A percentile compares a stretch with the other conserved stretches of the same genome.
Evolutionary conservation across 2,888 invertebrate genomes (phyloP).

Genomic region (Tiliacea aurago): DNA sequence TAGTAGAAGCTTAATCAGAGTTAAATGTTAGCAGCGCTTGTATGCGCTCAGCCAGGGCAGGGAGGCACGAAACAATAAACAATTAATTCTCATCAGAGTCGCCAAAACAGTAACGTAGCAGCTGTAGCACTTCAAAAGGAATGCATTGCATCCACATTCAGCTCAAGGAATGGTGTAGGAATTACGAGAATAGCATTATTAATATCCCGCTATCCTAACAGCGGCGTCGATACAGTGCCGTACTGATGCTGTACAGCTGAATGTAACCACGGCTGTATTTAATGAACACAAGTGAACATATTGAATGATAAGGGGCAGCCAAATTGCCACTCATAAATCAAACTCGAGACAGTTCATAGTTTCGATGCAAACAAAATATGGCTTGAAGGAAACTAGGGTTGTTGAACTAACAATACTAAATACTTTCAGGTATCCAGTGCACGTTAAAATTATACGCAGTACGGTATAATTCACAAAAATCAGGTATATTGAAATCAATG

Average conservation of each 20-base stretch:
- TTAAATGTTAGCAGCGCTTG: conserved; percentile 66
- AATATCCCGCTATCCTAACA: conserved; percentile 45
- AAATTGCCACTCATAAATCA: conserved; percentile 76
- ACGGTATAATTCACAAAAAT: not conserved
- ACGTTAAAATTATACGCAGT: not conserved
- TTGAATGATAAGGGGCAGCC: conserved; percentile 76
- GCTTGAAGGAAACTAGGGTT: conserved; percentile 70
- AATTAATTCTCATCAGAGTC: conserved; percentile 77
- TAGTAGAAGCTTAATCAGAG: conserved; percentile 11
- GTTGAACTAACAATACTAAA: conserved; percentile 61
- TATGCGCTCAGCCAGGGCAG: conserved; percentile 70
- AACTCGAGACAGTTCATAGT: conserved; percentile 70
- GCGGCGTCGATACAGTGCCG: conserved; percentile 23
- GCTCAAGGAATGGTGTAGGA: conserved; percentile 60
- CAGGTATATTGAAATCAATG: conserved; percentile 35
- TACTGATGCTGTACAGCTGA: conserved; percentile 50
- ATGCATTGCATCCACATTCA: conserved; percentile 66
- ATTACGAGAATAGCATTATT: conserved; percentile 59
- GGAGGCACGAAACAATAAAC: conserved; percentile 77
- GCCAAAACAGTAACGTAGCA: conserved; percentile 69
- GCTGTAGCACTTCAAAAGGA: conserved; percentile 75
- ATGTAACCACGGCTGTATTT: conserved; percentile 59
- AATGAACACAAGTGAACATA: conserved; percentile 75
- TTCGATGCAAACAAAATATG: conserved; percentile 67
- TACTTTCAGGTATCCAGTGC: not conserved